Base-by-base conservation (phyloP, 2,888 invertebrate species). In the Agriopis aurantiaria region DNA sequence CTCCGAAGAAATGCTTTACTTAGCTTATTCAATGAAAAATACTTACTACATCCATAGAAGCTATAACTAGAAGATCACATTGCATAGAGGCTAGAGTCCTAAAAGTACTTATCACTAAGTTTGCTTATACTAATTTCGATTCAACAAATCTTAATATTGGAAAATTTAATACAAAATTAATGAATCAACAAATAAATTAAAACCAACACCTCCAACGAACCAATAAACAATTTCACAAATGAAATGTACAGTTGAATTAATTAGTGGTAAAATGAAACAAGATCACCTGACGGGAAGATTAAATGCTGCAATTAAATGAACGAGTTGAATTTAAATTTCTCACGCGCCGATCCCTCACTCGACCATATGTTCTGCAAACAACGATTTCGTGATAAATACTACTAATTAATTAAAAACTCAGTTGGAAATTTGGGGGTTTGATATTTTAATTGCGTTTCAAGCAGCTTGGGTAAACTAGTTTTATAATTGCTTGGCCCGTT, bases 61-160 rank as follows among this genome's bases (percentile, higher is more conserved):
- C 79, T 79, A 79, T 69, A 70, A 77, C 90, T 93, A 92, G 85
- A 91, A 92, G 91, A 93, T 92, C 91, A 93, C 92, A 92, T 87
- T 89, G 90, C 87, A 81, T 87, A 88, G 86, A 91, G 86, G 87
- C 89, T 87, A 84, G 82, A 86, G 79, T 84, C 82, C 85, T 88
- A 86, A 79, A 68, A 78, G 79, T 76, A 75, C 73, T 80, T 80
- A 75, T 56, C 65, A 64, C 71, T 72, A 78, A 33, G 33, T 64
- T 33, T 48, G 10, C 48, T 65, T 58, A 62, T 51, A 51, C 58
- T 64, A 63, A 56, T 51, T 62, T 68, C 65, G 72, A 68, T 72
- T 71, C 68, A 75, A 64, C 58, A 68, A 71, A 68, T 62, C 17
- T 57, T 46, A 46, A 33, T 48, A 8, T 60, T 55, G 52, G 61